Evolutionary conservation across 1,140 invertebrate genomes (phyloP), one percentile per base, ranked within the genome.

Genomic region (Heliothis virescens): DNA sequence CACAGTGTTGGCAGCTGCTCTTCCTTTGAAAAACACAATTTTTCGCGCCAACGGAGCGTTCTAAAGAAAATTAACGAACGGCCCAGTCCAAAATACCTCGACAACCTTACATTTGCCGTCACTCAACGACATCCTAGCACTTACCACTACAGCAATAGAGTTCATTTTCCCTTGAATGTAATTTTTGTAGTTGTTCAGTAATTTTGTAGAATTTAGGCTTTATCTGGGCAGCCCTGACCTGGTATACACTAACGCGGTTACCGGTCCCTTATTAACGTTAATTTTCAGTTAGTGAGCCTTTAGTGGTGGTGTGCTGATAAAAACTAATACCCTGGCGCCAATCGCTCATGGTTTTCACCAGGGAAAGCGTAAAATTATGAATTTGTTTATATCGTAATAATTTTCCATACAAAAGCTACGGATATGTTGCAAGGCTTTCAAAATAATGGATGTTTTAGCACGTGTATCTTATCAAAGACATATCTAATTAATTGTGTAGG

Each of bases 21-120:
- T 86, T 91, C 89, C 86, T 91, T 92, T 91, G 85, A 88, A 92
- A 91, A 91, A 91, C 87, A 85, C 89, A 92, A 90, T 92, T 94
- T 92, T 89, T 92, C 92, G 89, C 90, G 83, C 84, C 92, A 92
- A 85, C 84, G 90, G 86, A 94, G 88, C 90, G 88, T 89, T 91
- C 69, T 85, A 91, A 92, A 92, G 90, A 92, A 91, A 93, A 90
- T 92, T 90, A 90, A 84, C 87, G 85, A 85, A 82, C 86, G 85
- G 79, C 67, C 85, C 79, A 85, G 85, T 85, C 85, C 84, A 86
- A 89, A 92, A 91, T 89, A 88, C 86, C 82, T 86, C 83, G 73
- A 83, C 86, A 59, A 79, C 57, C 63, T 65, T 82, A 57, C 74
- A 78, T 85, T 82, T 87, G 73, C 82, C 57, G 69, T 79, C 83